Conservation (phyloP, 2,797 vertebrate species). For the Chelon labrosus region DNA sequence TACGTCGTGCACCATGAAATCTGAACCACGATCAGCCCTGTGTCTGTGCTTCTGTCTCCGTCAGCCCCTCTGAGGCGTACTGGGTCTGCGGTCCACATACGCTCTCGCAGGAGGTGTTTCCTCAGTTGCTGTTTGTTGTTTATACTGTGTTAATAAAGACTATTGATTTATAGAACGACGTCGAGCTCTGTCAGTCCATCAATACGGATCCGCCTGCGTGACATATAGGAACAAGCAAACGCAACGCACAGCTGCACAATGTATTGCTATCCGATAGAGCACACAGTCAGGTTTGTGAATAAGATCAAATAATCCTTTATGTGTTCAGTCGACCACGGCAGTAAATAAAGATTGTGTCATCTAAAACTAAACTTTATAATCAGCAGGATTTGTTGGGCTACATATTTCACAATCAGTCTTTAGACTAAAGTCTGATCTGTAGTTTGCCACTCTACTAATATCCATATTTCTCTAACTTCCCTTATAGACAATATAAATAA, state of each 20-base stretch:
- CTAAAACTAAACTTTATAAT: too few relatives aligned
- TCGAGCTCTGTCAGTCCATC: constrained; percentile 37
- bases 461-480: too few relatives aligned
- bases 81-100: constrained; percentile 70
- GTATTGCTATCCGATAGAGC: not conserved
- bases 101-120: constrained; percentile 66
- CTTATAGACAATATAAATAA: too few relatives aligned
- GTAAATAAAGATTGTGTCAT: too few relatives aligned
- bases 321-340: too few relatives aligned
- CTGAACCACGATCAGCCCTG: constrained; percentile 55
- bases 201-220: constrained; percentile 5
- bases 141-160: constrained; percentile 88
- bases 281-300: too few relatives aligned
- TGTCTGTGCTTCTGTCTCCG: constrained; percentile 74
- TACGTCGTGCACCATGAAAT: constrained; percentile 70
- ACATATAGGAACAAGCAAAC: not conserved
- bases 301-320: too few relatives aligned
- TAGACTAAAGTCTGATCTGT: too few relatives aligned
- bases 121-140: constrained; percentile 84
- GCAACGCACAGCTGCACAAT: not conserved
- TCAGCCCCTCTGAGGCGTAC: constrained; percentile 69
- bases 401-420: too few relatives aligned
- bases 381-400: too few relatives aligned
- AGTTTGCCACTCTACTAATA: too few relatives aligned
- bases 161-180: constrained; percentile 82